Percentiles rank a stretch among this genome's conserved stretches.
phyloP scores from a whole-genome alignment of 2,888 invertebrate genomes.

The Brenthis daphne region DNA sequence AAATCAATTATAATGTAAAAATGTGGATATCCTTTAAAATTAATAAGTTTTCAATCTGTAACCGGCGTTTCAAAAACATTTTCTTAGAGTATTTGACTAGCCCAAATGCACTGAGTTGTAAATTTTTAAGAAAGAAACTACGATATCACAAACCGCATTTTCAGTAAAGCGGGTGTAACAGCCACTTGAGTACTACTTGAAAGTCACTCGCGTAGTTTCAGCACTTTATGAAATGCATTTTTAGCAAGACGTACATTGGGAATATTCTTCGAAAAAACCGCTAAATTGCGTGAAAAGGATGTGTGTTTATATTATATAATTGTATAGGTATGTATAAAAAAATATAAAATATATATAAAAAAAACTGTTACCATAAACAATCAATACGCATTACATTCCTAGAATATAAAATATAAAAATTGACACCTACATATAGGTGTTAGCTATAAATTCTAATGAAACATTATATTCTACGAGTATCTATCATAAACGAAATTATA shows the following conservation, averaged over 20 bases:
- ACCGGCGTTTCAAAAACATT: conserved; percentile 6
- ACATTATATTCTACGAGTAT: no score
- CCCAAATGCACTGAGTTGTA: conserved; percentile 19
- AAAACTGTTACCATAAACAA: no score
- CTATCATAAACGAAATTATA: no score
- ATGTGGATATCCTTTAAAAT: not conserved
- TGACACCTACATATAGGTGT: no score
- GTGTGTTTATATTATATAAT: no score
- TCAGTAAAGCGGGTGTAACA: conserved; percentile 27
- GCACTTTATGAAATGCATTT: conserved; percentile 47
- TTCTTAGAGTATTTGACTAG: conserved; percentile 3
- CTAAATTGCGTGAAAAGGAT: no score
- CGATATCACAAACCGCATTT: conserved; percentile 25
- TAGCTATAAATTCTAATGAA: no score
- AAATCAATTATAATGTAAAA: no score
- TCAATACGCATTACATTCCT: no score
- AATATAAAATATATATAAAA: no score
- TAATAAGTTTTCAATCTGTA: not conserved
- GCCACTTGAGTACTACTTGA: conserved; percentile 33
- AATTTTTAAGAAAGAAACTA: conserved; percentile 17
- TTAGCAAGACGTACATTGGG: conserved; percentile 39
- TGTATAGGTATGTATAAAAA: no score
- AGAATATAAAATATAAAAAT: no score
- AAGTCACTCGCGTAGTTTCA: conserved; percentile 33
- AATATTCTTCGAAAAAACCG: conserved; percentile 14